Evolutionary conservation across 1,140 invertebrate genomes (phyloP).

Genomic region (Brachystomella parvula): DNA sequence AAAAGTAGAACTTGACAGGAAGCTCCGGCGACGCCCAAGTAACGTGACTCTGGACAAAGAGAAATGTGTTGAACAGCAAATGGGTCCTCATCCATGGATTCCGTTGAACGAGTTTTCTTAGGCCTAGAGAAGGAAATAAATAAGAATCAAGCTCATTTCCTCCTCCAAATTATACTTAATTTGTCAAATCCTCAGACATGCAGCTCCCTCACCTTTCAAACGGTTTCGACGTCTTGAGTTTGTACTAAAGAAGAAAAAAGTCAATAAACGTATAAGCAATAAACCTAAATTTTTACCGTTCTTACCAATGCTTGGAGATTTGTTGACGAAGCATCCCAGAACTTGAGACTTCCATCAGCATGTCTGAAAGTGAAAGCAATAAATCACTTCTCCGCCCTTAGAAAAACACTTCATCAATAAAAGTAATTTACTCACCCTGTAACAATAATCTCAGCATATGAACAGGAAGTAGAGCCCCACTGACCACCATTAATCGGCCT

Average conservation of each 20-base stretch:
- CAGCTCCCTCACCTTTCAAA: too few relatives aligned
- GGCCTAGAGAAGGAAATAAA: too few relatives aligned
- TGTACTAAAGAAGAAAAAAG: constrained; percentile 53
- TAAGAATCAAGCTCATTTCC: not conserved
- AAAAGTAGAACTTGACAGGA: constrained; percentile 89
- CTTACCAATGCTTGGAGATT: constrained; percentile 71
- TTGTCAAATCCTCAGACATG: constrained; percentile 39
- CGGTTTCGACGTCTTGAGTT: constrained; percentile 91
- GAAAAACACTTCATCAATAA: not conserved
- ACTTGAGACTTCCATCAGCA: constrained; percentile 91
- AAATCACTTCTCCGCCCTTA: not conserved
- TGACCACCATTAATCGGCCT: constrained; percentile 40
- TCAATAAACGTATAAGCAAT: not conserved
- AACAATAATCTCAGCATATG: constrained; percentile 93
- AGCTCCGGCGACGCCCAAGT: constrained; percentile 79
- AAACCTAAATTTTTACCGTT: not conserved
- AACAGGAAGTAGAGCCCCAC: constrained; percentile 85
- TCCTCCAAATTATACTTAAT: constrained; percentile 8
- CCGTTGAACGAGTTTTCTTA: constrained; percentile 43
- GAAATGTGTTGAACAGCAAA: constrained; percentile 88
- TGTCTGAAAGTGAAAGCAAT: constrained; percentile 54
- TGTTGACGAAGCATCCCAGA: constrained; percentile 93
- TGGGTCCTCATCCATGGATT: constrained; percentile 67
- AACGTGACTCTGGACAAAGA: constrained; percentile 84
- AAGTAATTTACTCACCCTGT: constrained; percentile 61